phyloP scores from a whole-genome alignment of 2,113 vertebrate species.

The Megaceryle torquata region DNA sequence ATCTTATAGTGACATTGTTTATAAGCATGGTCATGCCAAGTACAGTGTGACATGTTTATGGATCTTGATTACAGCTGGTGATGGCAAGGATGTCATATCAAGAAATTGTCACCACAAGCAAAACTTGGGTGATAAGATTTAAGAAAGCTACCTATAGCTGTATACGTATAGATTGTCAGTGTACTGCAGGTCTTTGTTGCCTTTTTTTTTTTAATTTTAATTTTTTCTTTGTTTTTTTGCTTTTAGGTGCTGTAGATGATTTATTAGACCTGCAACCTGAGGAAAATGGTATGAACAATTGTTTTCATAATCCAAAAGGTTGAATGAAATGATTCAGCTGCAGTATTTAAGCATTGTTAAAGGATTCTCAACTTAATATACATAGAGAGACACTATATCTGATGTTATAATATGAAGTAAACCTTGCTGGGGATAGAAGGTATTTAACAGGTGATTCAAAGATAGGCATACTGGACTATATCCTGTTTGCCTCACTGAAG shows the following conservation, averaged over 20 bases:
- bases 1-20: not conserved
- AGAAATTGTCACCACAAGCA: slow-evolving; percentile 33
- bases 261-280: slow-evolving; percentile 74
- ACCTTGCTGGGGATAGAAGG: not conserved
- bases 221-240: not conserved
- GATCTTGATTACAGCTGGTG: slow-evolving; percentile 60
- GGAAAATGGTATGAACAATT: slow-evolving; percentile 71
- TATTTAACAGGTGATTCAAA: not conserved
- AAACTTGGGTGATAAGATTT: slow-evolving; percentile 64
- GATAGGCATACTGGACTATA: not conserved
- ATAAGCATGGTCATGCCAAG: not conserved
- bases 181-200: not conserved
- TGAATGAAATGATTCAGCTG: not conserved
- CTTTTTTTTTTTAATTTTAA: not conserved
- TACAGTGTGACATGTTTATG: slow-evolving; percentile 8
- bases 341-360: not conserved
- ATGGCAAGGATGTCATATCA: slow-evolving; percentile 50
- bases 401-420: not conserved
- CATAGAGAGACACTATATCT: not conserved
- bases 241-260: slow-evolving; percentile 68
- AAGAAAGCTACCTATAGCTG: not conserved
- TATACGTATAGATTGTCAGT: not conserved
- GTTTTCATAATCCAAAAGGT: not conserved
- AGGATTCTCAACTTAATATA: not conserved
- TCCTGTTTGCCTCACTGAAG: not conserved